Conservation (phyloP, 2,797 vertebrate species). For the Sebastes alutus region DNA sequence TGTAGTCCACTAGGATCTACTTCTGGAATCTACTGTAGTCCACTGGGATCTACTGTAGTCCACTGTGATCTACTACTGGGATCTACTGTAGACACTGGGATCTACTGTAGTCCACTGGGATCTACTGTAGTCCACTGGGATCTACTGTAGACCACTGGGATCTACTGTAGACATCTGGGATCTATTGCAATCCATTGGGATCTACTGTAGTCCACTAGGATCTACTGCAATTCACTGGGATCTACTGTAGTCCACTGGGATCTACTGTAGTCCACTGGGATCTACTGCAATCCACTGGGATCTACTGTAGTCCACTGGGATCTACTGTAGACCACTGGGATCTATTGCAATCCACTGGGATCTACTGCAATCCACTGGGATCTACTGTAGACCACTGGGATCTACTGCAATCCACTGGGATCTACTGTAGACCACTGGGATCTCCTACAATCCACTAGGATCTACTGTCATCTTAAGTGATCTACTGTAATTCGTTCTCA, state of each 20-base stretch:
- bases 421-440: too few species aligned
- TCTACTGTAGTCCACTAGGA: background rate
- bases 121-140: background rate
- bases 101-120: too few species aligned
- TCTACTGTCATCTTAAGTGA: too few species aligned
- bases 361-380: too few species aligned
- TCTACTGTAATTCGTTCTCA: slow-evolving; percentile 57
- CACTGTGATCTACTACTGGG: too few species aligned
- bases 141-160: background rate
- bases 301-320: background rate
- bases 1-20: too few species aligned
- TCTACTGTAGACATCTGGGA: background rate
- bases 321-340: background rate
- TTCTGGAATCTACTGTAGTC: too few species aligned
- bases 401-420: too few species aligned
- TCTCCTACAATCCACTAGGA: background rate
- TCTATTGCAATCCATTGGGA: rapidly evolving
- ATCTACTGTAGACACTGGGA: too few species aligned
- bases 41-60: too few species aligned
- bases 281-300: background rate
- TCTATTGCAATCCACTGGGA: background rate
- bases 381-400: rapidly evolving
- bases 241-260: background rate
- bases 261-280: background rate
- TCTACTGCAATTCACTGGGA: background rate